These are phyloP conservation scores for Aepyceros melampus DNA, from an alignment of 2,113 vertebrate genomes.

Conservation along the genomic window DNA sequence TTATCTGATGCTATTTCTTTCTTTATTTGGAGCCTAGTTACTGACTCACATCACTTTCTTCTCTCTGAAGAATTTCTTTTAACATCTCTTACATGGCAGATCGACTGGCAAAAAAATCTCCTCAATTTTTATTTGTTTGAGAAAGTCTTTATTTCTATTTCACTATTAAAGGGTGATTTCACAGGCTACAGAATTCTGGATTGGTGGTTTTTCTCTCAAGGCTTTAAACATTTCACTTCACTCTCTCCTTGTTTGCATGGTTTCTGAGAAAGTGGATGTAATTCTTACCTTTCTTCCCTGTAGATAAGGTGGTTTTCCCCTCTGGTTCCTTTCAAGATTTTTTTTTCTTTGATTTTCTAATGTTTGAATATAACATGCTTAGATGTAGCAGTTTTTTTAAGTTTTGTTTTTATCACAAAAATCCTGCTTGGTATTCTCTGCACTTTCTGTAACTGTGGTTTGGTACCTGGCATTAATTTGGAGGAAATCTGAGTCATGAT, in stretches of 20 bases:
- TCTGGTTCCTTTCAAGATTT: neutral
- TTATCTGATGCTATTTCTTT: neutral
- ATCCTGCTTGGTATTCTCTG: neutral
- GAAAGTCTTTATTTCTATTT: neutral
- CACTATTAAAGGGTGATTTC: neutral
- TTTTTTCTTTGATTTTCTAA: neutral
- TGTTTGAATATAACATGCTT: neutral
- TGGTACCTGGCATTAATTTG: neutral
- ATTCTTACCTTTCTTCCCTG: neutral
- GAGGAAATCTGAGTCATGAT: neutral
- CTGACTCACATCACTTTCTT: neutral
- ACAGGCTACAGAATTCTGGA: neutral
- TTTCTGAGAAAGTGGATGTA: neutral
- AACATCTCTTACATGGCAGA: neutral
- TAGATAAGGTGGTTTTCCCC: neutral
- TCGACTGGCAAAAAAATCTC: neutral
- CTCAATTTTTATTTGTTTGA: neutral
- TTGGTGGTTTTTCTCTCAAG: neutral
- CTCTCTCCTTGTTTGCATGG: neutral
- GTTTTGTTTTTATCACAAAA: neutral
- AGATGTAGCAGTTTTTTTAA: neutral
- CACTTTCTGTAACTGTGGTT: neutral
- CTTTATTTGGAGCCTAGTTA: neutral
- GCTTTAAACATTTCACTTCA: neutral
- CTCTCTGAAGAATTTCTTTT: neutral